Evolutionary conservation across 2,113 vertebrate species (phyloP), one percentile per base, ranked within the genome.

Genomic region (Vimba vimba): DNA sequence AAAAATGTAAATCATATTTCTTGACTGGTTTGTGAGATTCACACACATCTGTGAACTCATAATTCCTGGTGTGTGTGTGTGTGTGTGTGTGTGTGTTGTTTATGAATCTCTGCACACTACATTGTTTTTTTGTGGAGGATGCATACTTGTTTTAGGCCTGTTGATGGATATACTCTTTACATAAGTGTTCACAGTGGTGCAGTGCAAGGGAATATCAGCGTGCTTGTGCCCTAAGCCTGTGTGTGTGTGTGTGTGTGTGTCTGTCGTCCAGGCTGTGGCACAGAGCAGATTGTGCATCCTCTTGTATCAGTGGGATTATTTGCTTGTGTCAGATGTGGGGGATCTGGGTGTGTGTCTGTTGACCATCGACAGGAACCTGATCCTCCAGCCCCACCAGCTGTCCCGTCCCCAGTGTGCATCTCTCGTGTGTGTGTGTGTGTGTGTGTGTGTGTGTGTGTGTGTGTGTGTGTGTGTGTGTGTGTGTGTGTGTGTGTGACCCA

Each of bases 251-350:
- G 33, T 79, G 59, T 74, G 77, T 60, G 82, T 88, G 73, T 87
- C 86, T 83, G 52, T 17, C 50, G 6, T 55, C 50, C 50, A 33
- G 50, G 50, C 50, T 55, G 50, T 21, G 52, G 55, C 55, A 57
- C 55, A 83, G 45, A 74, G 82, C 78, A 86, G 76, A 79, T 68
- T 83, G 55, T 86, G 57, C 47, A 87, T 87, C 87, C 87, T 84
- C 75, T 87, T 89, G 90, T 84, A 92, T 89, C 89, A 86, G 84
- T 91, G 87, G 92, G 91, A 94, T 94, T 94, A 93, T 91, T 90
- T 89, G 87, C 88, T 91, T 39, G 84, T 88, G 86, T 89, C 86
- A 91, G 89, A 91, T 92, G 68, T 77, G 64, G 79, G 47, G 79
- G 55, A 57, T 62, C 86, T 73, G 43, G 21, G 79, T 78, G 79